These are phyloP conservation scores for Netelia melanura DNA, from an alignment of 2,888 invertebrate genomes.

Conservation along the genomic window DNA sequence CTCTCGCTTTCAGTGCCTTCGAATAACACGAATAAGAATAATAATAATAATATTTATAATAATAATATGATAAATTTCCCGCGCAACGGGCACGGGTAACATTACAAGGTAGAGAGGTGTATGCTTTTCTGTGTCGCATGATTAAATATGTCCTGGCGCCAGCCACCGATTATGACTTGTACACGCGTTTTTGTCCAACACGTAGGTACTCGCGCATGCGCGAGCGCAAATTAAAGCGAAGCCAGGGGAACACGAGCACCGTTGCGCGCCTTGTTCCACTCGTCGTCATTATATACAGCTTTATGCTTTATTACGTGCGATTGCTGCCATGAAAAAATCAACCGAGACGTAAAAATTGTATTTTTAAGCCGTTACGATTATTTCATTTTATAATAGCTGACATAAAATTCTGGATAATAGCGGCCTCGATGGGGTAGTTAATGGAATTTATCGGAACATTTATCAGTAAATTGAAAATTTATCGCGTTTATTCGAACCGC, in stretches of 20 bases:
- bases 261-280: conserved; percentile 57
- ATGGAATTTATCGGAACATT: too few relatives aligned
- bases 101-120: conserved; percentile 12
- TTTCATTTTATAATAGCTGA: conserved; percentile 31
- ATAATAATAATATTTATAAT: too few relatives aligned
- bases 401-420: conserved; percentile 8
- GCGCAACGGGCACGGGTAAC: conserved; percentile 8
- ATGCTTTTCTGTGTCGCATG: conserved; percentile 38
- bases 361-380: conserved; percentile 30
- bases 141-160: conserved; percentile 73
- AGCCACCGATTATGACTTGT: conserved; percentile 74
- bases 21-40: too few relatives aligned
- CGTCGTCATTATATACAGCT: conserved; percentile 76
- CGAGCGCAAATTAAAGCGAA: conserved; percentile 16
- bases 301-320: conserved; percentile 73
- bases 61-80: not conserved
- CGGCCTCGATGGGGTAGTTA: not conserved
- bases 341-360: conserved; percentile 49
- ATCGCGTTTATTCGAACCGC: too few relatives aligned
- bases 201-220: conserved; percentile 19
- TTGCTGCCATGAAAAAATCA: conserved; percentile 65
- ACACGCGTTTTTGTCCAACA: conserved; percentile 69
- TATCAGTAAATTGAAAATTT: too few relatives aligned
- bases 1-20: not conserved
- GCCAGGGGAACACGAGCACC: conserved; percentile 30